Percentiles rank a stretch among this genome's conserved stretches.
Evolutionary conservation across 2,888 invertebrate genomes (phyloP).

Genomic region (Volucella inanis): DNA sequence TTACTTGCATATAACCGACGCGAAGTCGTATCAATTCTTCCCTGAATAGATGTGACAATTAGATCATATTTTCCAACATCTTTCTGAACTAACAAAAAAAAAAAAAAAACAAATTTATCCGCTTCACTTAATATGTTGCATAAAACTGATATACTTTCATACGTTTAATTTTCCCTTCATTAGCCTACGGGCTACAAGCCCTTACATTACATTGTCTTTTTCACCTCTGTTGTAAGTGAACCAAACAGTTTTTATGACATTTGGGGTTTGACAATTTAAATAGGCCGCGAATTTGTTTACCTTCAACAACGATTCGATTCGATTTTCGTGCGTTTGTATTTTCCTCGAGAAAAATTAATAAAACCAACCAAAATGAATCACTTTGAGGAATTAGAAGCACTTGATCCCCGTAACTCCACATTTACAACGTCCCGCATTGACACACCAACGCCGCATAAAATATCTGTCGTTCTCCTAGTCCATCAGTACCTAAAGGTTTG

Average conservation of each 20-base stretch:
- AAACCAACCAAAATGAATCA: constrained; percentile 77
- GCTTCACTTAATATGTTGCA: no score
- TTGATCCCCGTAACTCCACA: constrained; percentile 79
- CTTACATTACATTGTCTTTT: background rate
- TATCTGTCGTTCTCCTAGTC: constrained; percentile 90
- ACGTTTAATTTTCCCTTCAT: no score
- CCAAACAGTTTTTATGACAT: background rate
- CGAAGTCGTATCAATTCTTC: no score
- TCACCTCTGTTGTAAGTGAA: constrained; percentile 5
- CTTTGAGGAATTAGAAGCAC: constrained; percentile 81
- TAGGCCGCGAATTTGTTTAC: constrained; percentile 51
- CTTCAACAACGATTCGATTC: background rate
- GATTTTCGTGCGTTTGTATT: background rate
- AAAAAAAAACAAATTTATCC: no score
- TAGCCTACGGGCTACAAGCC: background rate
- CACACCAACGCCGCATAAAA: constrained; percentile 90
- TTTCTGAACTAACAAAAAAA: no score
- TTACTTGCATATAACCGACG: no score
- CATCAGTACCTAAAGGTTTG: constrained; percentile 88
- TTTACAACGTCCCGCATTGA: constrained; percentile 81
- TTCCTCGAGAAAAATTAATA: background rate
- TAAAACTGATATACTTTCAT: no score
- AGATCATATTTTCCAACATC: no score
- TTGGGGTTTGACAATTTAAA: constrained; percentile 46
- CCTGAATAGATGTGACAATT: no score